Evolutionary conservation across 2,888 invertebrate genomes (phyloP), one percentile per base, ranked within the genome.

Genomic region (Ceratothoa steindachneri): DNA sequence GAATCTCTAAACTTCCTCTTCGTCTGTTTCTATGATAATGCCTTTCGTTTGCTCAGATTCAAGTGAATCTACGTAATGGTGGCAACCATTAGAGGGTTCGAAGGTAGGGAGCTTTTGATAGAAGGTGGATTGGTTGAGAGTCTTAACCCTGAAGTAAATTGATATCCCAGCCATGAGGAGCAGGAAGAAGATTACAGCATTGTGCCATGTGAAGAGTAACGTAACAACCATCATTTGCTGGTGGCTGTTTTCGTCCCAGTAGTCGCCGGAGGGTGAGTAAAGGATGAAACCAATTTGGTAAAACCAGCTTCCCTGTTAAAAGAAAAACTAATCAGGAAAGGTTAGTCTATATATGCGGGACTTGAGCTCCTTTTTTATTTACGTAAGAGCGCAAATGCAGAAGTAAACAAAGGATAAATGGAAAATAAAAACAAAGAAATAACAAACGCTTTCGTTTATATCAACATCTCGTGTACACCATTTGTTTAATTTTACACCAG

Each of bases 211-310:
- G 52, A 78, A 75, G 24, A 78, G 30, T 4, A 75, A 64, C 5
- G 77, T 73, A 19, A 73, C 73, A 27, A 78, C 31, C 77, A 78
- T 78, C 75, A 78, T 75, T 51, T 78, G 71, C 19, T 30, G 30
- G 71, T 75, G 75, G 41, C 73, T 66, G 15, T 75, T 30, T 15
- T 67, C 55, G 55, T 72, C 71, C 77, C 77, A 78, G 19, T 3
- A 1, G 1, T 29, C 9, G 0, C 81, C 81, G 12, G 77, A 52
- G 2, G 86, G 87, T 31, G 85, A 84, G 81, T 87, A 86, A 27
- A 87, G 82, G 74, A 87, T 85, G 81, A 85, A 85, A 0, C 85
- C 87, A 9, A 86, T 84, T 76, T 85, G 85, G 82, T 83, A 85
- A 82, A 86, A 86, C 87, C 87, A 87, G 1, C 85, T 85, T n/a